Percentiles rank a stretch among this genome's conserved stretches.
Evolutionary conservation across 1,140 invertebrate species (phyloP).

Genomic region (Dendroctonus ponderosae): DNA sequence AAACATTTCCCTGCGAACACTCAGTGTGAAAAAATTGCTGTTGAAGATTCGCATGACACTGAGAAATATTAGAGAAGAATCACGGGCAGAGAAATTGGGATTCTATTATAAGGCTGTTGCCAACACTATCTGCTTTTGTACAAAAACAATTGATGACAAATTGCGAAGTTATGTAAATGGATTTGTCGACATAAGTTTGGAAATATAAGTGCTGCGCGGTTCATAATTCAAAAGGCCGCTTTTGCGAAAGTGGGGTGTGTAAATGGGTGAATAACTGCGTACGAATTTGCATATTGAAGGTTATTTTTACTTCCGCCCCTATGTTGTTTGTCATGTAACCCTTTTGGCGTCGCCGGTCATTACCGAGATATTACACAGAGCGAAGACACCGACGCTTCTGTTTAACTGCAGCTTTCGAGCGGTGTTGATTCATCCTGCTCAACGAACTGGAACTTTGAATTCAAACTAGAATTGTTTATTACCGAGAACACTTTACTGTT

Average conservation of each 20-base stretch:
- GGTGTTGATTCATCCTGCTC: conserved; percentile 33
- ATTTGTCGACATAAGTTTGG: conserved; percentile 17
- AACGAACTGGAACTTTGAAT: conserved; percentile 21
- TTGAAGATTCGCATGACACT: too few species aligned
- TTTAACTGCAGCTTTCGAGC: conserved; percentile 31
- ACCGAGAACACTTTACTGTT: conserved; percentile 20
- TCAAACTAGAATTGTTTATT: conserved; percentile 25
- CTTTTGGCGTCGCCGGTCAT: conserved; percentile 44
- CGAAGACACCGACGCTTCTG: conserved; percentile 31
- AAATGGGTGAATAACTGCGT: conserved; percentile 48
- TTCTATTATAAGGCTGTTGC: too few species aligned
- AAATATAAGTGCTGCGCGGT: conserved; percentile 12
- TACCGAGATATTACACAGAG: conserved; percentile 41
- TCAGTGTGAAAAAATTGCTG: too few species aligned
- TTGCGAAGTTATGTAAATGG: conserved; percentile 21
- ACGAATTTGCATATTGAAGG: conserved; percentile 48
- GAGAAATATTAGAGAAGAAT: too few species aligned
- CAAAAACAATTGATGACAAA: conserved; percentile 9
- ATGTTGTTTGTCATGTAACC: conserved; percentile 49
- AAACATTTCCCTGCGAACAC: too few species aligned
- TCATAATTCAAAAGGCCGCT: conserved; percentile 29
- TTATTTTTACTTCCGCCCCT: conserved; percentile 50
- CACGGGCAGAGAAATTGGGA: too few species aligned
- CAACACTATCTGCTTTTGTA: too few species aligned
- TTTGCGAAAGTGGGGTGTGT: conserved; percentile 39